Evolutionary conservation across 2,888 invertebrate species (phyloP).

Genomic region (Tenthredo livida): DNA sequence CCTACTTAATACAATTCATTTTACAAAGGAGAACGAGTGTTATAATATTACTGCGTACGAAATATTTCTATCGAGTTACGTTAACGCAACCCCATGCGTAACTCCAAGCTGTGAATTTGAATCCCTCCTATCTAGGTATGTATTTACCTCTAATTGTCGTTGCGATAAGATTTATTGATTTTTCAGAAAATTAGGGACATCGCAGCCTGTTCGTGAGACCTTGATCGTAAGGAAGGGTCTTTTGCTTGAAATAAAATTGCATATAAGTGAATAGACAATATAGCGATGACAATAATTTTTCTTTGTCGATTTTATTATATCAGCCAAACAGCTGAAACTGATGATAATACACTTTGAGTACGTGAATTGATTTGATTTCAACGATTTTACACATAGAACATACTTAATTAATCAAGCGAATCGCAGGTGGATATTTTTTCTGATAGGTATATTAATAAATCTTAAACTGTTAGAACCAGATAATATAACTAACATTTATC

Average conservation of each 20-base stretch:
- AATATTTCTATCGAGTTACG: no score
- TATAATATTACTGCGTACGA: no score
- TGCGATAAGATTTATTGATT: no score
- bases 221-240: not conserved
- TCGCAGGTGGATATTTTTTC: not conserved
- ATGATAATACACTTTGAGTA: slow-evolving; percentile 28
- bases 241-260: not conserved
- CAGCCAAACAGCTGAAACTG: slow-evolving; percentile 37
- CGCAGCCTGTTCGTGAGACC: not conserved
- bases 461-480: not conserved
- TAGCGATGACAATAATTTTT: not conserved
- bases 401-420: not conserved
- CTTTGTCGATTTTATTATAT: slow-evolving; percentile 14
- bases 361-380: not conserved
- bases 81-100: no score
- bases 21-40: no score
- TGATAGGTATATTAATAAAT: not conserved
- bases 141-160: no score
- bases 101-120: no score
- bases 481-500: not conserved
- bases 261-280: not conserved
- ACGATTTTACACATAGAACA: not conserved
- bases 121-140: no score
- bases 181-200: not conserved
- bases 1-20: no score